Percentiles rank a stretch among this genome's conserved stretches.
Conservation (phyloP, 2,797 vertebrate species). For the Acrossocheilus fasciatus region DNA sequence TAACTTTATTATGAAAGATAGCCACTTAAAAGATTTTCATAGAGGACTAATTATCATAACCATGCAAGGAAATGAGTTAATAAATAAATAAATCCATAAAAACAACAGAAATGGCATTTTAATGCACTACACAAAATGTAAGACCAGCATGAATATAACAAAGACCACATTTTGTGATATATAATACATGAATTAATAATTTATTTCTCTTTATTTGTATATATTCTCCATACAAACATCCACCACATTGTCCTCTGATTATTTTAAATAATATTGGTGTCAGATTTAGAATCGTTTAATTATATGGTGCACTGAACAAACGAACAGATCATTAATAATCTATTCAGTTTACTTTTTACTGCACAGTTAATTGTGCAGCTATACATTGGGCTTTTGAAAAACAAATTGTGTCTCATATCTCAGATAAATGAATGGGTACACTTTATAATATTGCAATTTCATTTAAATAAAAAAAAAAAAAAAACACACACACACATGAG, state of each 20-base stretch:
- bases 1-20: neutral
- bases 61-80: neutral
- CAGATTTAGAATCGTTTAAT: neutral
- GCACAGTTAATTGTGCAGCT: neutral
- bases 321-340: neutral
- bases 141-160: neutral
- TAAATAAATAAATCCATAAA: neutral
- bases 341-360: neutral
- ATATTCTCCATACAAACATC: neutral
- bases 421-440: neutral
- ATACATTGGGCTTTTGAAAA: neutral
- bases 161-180: neutral
- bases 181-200: neutral
- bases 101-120: neutral
- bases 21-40: neutral
- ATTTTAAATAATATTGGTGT: neutral
- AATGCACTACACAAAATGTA: neutral
- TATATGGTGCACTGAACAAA: neutral
- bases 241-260: neutral
- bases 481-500: neutral
- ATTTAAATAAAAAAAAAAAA: neutral
- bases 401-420: neutral
- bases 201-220: neutral
- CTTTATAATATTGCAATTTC: neutral
- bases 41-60: neutral